Percentiles rank a stretch among this genome's conserved stretches.
These are phyloP conservation scores for Ricordea florida DNA, from an alignment of 92 coral and sea anemone species.

Conservation along the genomic window DNA sequence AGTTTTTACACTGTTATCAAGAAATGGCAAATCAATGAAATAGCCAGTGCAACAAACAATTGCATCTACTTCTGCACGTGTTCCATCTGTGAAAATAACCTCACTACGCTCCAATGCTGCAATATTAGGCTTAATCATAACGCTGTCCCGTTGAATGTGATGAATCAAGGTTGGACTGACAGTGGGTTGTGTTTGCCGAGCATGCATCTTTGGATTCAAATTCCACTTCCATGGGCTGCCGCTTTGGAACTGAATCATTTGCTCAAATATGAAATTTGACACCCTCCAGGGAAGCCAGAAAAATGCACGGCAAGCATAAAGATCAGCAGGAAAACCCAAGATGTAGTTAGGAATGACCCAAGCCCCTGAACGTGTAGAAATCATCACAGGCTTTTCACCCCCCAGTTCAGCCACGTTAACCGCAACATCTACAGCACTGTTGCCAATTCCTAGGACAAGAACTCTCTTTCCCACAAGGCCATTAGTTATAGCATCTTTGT, in stretches of 20 bases:
- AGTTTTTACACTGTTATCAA: conserved; percentile 36
- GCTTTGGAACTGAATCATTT: conserved; percentile 37
- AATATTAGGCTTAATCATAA: conserved; percentile 69
- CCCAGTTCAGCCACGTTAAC: conserved; percentile 70
- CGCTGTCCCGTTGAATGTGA: conserved; percentile 68
- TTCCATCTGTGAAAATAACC: conserved; percentile 74
- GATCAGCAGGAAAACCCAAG: conserved; percentile 72
- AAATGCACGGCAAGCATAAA: conserved; percentile 76
- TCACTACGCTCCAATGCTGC: conserved; percentile 22
- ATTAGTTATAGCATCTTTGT: conserved; percentile 78
- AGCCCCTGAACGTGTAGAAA: conserved; percentile 83
- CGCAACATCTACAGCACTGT: conserved; percentile 87
- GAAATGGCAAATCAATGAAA: conserved; percentile 55
- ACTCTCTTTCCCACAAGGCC: conserved; percentile 62
- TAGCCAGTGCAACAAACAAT: conserved; percentile 82
- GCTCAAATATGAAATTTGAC: conserved; percentile 58
- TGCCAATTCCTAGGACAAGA: conserved; percentile 81
- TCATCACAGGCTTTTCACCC: conserved; percentile 51
- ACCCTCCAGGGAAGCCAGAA: conserved; percentile 81
- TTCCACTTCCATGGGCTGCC: conserved; percentile 85
- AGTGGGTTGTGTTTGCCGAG: conserved; percentile 80
- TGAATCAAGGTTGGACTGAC: conserved; percentile 80
- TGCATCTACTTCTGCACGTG: conserved; percentile 48
- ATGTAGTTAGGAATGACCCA: conserved; percentile 78
- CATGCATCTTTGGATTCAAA: conserved; percentile 74